Conservation (phyloP, 1,140 invertebrate species). For the Drosophila elegans region DNA sequence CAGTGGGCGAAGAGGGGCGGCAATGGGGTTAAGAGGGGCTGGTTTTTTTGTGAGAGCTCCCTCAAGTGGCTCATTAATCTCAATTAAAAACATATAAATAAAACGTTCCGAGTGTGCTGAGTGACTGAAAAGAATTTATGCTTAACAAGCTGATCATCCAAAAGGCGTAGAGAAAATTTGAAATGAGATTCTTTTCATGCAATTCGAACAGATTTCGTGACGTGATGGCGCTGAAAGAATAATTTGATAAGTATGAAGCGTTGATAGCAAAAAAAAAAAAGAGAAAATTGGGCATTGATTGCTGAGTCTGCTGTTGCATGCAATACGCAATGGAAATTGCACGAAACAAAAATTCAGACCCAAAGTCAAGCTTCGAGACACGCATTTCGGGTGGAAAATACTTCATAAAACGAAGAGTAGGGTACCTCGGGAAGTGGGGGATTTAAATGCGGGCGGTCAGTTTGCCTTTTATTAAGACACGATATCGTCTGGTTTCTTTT, state of each 20-base stretch:
- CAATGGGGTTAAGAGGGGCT: conserved; percentile 4
- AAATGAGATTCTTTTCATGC: conserved; percentile 17
- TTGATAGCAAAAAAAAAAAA: conserved; percentile 73
- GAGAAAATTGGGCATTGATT: conserved; percentile 53
- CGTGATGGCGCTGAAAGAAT: conserved; percentile 50
- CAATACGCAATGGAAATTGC: conserved; percentile 40
- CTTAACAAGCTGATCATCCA: conserved; percentile 10
- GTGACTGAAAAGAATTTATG: conserved; percentile 6
- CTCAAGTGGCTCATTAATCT: conserved; percentile 75
- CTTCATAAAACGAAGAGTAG: conserved; percentile 1
- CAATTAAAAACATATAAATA: conserved; percentile 72
- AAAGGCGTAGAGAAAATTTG: conserved; percentile 3
- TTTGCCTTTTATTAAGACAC: conserved; percentile 64
- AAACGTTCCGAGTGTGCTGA: conserved; percentile 24
- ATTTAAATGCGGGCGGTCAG: conserved; percentile 65
- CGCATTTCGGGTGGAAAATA: conserved; percentile 72
- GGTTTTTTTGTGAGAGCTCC: conserved; percentile 16
- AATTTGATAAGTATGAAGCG: conserved; percentile 67
- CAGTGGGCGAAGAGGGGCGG: conserved; percentile 6
- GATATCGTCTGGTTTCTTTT: conserved; percentile 58
- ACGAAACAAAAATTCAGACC: conserved; percentile 37
- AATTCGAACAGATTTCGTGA: conserved; percentile 44
- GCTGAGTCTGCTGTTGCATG: conserved; percentile 25
- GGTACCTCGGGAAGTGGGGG: not conserved
- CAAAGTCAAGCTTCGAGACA: conserved; percentile 56